Conservation (phyloP, 2,888 invertebrate species). For the Mylabris sibirica region DNA sequence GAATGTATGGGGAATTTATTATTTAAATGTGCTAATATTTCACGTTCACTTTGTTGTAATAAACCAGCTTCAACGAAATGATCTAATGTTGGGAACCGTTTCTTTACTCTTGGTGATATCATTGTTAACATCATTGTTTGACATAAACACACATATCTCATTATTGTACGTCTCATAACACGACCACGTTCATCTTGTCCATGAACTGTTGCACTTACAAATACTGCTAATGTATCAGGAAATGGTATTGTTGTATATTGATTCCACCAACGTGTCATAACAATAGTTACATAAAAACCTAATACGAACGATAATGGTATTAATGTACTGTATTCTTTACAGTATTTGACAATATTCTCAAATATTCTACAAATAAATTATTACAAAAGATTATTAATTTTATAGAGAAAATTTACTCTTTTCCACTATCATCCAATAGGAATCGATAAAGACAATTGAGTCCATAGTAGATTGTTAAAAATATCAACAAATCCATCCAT, state of each 20-base stretch:
- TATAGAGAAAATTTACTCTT: slow-evolving; percentile 67
- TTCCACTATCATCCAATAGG: slow-evolving; percentile 71
- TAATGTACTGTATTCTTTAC: slow-evolving; percentile 83
- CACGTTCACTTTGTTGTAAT: slow-evolving; percentile 80
- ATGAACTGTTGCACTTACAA: slow-evolving; percentile 83
- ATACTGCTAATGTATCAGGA: slow-evolving; percentile 88
- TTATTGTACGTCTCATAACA: slow-evolving; percentile 82
- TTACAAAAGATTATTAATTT: background rate
- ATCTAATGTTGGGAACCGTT: slow-evolving; percentile 84
- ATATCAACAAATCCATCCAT: slow-evolving; percentile 87
- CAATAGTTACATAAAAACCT: slow-evolving; percentile 92
- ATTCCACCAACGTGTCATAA: slow-evolving; percentile 93
- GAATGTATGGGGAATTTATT: slow-evolving; percentile 83
- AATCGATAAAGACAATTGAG: slow-evolving; percentile 82
- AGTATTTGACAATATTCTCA: slow-evolving; percentile 83
- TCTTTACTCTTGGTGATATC: slow-evolving; percentile 88
- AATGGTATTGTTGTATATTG: slow-evolving; percentile 85
- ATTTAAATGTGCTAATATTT: slow-evolving; percentile 80
- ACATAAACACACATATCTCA: slow-evolving; percentile 85
- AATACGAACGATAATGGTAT: slow-evolving; percentile 93
- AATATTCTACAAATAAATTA: slow-evolving; percentile 69
- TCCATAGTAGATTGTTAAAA: slow-evolving; percentile 78
- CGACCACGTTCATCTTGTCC: slow-evolving; percentile 86
- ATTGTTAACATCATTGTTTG: slow-evolving; percentile 87
- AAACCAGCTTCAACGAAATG: slow-evolving; percentile 87